Base-by-base conservation (phyloP, 2,888 invertebrate species). In the Blera fallax region DNA sequence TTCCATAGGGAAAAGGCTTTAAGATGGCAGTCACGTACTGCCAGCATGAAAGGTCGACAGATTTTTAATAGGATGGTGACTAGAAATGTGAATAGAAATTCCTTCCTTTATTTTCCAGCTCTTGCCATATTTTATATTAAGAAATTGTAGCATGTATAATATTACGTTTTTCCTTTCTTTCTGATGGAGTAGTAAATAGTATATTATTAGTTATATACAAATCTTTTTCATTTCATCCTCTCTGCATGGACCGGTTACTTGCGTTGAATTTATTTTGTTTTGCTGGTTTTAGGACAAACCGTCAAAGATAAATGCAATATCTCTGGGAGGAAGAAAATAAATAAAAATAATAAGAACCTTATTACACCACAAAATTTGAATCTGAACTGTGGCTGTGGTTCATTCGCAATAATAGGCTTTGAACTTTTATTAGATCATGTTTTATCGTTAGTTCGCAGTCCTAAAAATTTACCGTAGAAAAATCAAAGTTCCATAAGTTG, bases 11-110 rank as follows among this genome's bases (percentile, higher is more conserved):
- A 58, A 40, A 16, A 50, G 14, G 14, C 54, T 16, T 54, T 62
- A 76, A 37, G 54, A 77, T 65, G 56, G 18, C 56, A 50, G 82
- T 77, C 81, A 82, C 70, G 82, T 77, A 48, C 24, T 52, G 48
- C 45, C 37, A 69, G 48, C 64, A 77, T 82, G 82, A 82, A 82
- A 76, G 70, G 82, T 82, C 82, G 77, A 82, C 82, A 77, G 69
- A 77, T 82, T 82, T 77, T 82, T 82, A 82, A 82, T 82, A 52
- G 82, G 58, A 82, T 77, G 64, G 52, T 70, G 69, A 58, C 64
- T 56, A 58, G 58, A 65, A 72, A 77, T 82, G 58, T 77, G 64
- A 77, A 77, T 67, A 40, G 67, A 67, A 77, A 69, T 62, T 69
- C 48, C 21, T 69, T 52, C 50, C 50, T 64, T 50, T 43, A 27